A percentile compares a stretch with the other conserved stretches of the same genome.
phyloP scores from a whole-genome alignment of 1,140 invertebrate species.

The Harpegnathos saltator region DNA sequence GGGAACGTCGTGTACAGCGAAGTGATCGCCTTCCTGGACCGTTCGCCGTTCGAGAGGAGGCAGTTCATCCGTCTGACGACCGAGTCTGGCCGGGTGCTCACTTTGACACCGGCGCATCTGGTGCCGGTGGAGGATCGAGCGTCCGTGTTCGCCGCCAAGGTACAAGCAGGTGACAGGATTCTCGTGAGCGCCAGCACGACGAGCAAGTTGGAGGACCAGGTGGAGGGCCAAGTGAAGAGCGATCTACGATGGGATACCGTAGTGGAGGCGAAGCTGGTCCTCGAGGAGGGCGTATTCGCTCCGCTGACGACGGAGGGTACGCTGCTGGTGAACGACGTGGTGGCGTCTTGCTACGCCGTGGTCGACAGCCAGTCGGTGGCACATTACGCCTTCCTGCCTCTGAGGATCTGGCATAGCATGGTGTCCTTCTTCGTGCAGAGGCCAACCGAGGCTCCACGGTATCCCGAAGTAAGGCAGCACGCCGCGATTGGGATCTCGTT shows the following conservation, averaged over 20 bases:
- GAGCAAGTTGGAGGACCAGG: slow-evolving; percentile 76
- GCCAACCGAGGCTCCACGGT: slow-evolving; percentile 61
- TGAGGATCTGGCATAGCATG: slow-evolving; percentile 88
- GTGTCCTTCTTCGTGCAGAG: slow-evolving; percentile 74
- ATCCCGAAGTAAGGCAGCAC: slow-evolving; percentile 41
- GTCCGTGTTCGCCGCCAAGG: slow-evolving; percentile 87
- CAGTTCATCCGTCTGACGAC: slow-evolving; percentile 91
- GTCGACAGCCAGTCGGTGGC: slow-evolving; percentile 94
- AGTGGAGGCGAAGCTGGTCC: slow-evolving; percentile 86
- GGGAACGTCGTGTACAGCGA: slow-evolving; percentile 91
- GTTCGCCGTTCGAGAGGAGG: slow-evolving; percentile 88
- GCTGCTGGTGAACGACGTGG: slow-evolving; percentile 95
- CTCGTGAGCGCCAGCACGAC: slow-evolving; percentile 81
- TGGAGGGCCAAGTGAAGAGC: slow-evolving; percentile 78
- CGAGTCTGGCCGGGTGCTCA: slow-evolving; percentile 89
- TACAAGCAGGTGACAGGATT: slow-evolving; percentile 86
- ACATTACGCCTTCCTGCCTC: slow-evolving; percentile 93
- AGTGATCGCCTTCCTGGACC: slow-evolving; percentile 96
- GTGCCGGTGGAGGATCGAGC: slow-evolving; percentile 85
- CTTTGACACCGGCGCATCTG: slow-evolving; percentile 94
- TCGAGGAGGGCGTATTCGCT: slow-evolving; percentile 92
- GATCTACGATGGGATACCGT: slow-evolving; percentile 87
- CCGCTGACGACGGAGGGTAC: slow-evolving; percentile 95
- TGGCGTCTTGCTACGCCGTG: slow-evolving; percentile 97
- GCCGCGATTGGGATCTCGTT: background rate